phyloP scores from a whole-genome alignment of 1,140 invertebrate species.

The Drosophila subpulchrella region DNA sequence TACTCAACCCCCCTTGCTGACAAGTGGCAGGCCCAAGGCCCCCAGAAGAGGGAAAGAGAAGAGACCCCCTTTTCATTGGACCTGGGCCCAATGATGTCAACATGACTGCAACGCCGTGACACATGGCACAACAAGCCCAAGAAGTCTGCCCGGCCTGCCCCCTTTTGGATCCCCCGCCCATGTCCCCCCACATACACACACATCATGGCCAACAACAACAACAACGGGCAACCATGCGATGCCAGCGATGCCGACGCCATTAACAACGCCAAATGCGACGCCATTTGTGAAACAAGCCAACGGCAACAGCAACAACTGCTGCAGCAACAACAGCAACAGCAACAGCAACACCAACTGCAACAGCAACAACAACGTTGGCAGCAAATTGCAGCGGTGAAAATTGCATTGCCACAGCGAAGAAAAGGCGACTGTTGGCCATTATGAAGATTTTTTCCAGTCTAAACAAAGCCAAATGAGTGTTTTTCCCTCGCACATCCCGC shows the following conservation, averaged over 20 bases:
- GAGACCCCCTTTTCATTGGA: conserved; percentile 17
- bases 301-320: conserved; percentile 48
- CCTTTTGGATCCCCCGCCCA: conserved; percentile 9
- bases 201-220: conserved; percentile 39
- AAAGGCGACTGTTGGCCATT: conserved; percentile 71
- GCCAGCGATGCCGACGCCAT: conserved; percentile 65
- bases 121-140: conserved; percentile 82
- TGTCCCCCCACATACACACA: conserved; percentile 12
- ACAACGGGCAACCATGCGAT: conserved; percentile 21
- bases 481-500: conserved; percentile 29
- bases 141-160: conserved; percentile 46
- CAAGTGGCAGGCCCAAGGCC: conserved; percentile 59
- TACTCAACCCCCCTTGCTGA: conserved; percentile 33
- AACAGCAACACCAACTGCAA: conserved; percentile 8
- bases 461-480: conserved; percentile 80
- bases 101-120: conserved; percentile 80
- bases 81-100: conserved; percentile 72
- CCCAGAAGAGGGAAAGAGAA: conserved; percentile 2
- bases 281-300: conserved; percentile 80
- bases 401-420: conserved; percentile 67
- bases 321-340: conserved; percentile 15
- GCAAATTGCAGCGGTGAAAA: conserved; percentile 77
- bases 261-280: conserved; percentile 81
- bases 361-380: conserved; percentile 33
- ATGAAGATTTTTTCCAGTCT: conserved; percentile 81